Evolutionary conservation across 2,797 vertebrate genomes (phyloP).

Genomic region (Sebastes baramenuke): DNA sequence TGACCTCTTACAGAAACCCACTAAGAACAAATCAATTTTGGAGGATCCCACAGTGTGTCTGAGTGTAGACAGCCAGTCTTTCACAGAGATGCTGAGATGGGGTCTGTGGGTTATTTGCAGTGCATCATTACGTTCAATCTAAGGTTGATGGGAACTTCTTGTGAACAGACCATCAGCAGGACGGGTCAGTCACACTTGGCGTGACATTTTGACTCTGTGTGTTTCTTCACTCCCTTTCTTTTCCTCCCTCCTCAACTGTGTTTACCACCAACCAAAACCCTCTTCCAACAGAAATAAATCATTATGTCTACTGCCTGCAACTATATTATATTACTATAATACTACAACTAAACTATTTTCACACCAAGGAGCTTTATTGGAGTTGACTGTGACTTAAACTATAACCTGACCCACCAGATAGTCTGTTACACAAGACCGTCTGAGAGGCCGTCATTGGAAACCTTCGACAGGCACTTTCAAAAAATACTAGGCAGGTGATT

Average conservation of each 20-base stretch:
- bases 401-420: no score
- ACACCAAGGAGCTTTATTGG: neutral
- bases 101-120: slow-evolving; percentile 43
- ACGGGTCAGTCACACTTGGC: neutral
- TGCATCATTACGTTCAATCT: slow-evolving; percentile 54
- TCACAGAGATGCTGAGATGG: slow-evolving; percentile 3
- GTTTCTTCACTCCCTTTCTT: neutral
- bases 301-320: neutral
- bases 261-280: neutral
- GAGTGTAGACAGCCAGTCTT: slow-evolving; percentile 12
- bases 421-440: no score
- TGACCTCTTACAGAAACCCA: slow-evolving; percentile 55
- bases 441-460: no score
- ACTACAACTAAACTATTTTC: neutral
- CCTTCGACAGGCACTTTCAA: no score
- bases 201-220: neutral
- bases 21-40: slow-evolving; percentile 62
- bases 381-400: neutral
- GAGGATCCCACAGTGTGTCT: slow-evolving; percentile 44
- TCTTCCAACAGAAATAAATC: neutral
- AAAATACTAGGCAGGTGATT: no score
- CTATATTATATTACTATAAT: neutral
- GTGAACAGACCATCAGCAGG: slow-evolving; percentile 39
- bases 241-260: neutral
- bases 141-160: slow-evolving; percentile 42